These are phyloP conservation scores for Numida meleagris DNA, from an alignment of 2,113 vertebrate genomes.

Conservation along the genomic window DNA sequence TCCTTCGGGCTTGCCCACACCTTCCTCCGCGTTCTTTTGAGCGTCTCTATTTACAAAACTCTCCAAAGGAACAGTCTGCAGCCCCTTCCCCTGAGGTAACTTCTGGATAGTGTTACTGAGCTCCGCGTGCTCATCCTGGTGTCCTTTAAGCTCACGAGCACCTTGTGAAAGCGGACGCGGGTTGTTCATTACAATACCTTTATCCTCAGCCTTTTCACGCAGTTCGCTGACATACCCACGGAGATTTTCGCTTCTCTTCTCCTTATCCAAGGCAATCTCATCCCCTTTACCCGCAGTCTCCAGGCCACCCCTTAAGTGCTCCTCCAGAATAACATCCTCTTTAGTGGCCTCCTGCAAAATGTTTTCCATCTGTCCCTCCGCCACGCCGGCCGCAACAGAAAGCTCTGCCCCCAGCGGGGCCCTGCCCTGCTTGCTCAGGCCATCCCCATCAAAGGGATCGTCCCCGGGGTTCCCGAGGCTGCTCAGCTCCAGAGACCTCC, in stretches of 20 bases:
- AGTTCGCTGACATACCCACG: neutral
- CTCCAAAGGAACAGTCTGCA: slow-evolving; percentile 25
- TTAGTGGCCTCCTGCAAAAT: slow-evolving; percentile 94
- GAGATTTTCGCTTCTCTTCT: neutral
- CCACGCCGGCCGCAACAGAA: slow-evolving; percentile 88
- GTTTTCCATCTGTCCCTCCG: slow-evolving; percentile 94
- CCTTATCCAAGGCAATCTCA: slow-evolving; percentile 39
- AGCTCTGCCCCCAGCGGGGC: slow-evolving; percentile 81
- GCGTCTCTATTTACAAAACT: neutral
- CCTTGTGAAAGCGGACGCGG: slow-evolving; percentile 14
- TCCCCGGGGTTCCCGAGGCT: slow-evolving; percentile 81
- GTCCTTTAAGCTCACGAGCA: slow-evolving; percentile 43
- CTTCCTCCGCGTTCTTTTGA: neutral
- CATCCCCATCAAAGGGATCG: slow-evolving; percentile 73
- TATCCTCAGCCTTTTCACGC: slow-evolving; percentile 18
- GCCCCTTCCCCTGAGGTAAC: neutral
- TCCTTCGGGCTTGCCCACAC: neutral
- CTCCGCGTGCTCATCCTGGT: neutral
- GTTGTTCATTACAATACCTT: neutral
- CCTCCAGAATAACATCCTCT: slow-evolving; percentile 82
- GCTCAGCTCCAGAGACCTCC: slow-evolving; percentile 91
- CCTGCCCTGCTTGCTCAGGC: slow-evolving; percentile 57
- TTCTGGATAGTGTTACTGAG: slow-evolving; percentile 17
- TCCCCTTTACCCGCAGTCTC: slow-evolving; percentile 32
- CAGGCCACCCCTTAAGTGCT: slow-evolving; percentile 24